Percentiles rank a stretch among this genome's conserved stretches.
phyloP scores from a whole-genome alignment of 1,140 invertebrate genomes.

The Teleogryllus occipitalis region DNA sequence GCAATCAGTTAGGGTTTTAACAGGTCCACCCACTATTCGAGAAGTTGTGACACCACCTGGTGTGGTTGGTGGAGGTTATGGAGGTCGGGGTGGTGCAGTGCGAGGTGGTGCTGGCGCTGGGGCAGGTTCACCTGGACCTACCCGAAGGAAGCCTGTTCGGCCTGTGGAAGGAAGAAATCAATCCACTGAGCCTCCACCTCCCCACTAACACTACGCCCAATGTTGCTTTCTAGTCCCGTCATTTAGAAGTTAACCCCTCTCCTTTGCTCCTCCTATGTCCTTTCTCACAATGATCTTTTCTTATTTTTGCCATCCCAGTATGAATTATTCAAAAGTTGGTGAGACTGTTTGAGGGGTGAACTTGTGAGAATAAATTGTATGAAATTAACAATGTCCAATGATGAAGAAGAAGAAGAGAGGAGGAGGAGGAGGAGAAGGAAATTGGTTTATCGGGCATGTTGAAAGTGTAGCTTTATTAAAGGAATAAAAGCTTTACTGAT shows the following conservation, averaged over 20 bases:
- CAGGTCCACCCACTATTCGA: conserved; percentile 24
- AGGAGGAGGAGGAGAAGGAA: conserved; percentile 10
- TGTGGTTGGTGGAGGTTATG: conserved; percentile 15
- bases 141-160: conserved; percentile 28
- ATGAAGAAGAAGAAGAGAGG: conserved; percentile 10
- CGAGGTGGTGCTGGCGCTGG: conserved; percentile 12
- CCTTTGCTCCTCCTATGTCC: conserved; percentile 16
- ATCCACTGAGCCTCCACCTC: conserved; percentile 29
- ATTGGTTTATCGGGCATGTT: conserved; percentile 14
- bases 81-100: conserved; percentile 16
- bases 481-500: conserved; percentile 9
- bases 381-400: neutral
- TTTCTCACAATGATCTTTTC: conserved; percentile 16
- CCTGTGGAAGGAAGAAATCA: conserved; percentile 27
- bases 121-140: conserved; percentile 21
- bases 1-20: conserved; percentile 15
- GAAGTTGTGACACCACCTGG: conserved; percentile 23
- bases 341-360: conserved; percentile 17
- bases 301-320: conserved; percentile 20
- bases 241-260: conserved; percentile 18
- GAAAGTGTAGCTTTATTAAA: neutral
- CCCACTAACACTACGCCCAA: conserved; percentile 26
- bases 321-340: conserved; percentile 19
- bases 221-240: conserved; percentile 21
- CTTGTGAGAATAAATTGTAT: neutral